phyloP scores from a whole-genome alignment of 2,113 vertebrate genomes.

The pig (Sus scrofa) region T2T-Sscrofa CM000819.6:12249501-12250000 shows the following conservation, averaged over 20 bases:
- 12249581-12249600: not conserved
- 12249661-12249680: too few species aligned
- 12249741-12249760: too few species aligned
- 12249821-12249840: too few species aligned
- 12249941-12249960: not conserved
- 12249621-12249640: not conserved
- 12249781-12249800: too few species aligned
- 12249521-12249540: not conserved
- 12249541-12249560: not conserved
- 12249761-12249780: too few species aligned
- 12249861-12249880: too few species aligned
- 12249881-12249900: too few species aligned
- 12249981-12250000: not conserved
- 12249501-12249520: not conserved
- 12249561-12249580: not conserved
- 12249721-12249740: too few species aligned
- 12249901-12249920: constrained; percentile 34
- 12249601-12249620: not conserved
- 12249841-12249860: too few species aligned
- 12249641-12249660: not conserved
- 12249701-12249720: too few species aligned
- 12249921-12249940: not conserved
- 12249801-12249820: too few species aligned
- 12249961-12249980: not conserved
- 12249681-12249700: too few species aligned